These are phyloP conservation scores for Chrysolina americana DNA, from an alignment of 2,888 invertebrate genomes.

Conservation along the genomic window DNA sequence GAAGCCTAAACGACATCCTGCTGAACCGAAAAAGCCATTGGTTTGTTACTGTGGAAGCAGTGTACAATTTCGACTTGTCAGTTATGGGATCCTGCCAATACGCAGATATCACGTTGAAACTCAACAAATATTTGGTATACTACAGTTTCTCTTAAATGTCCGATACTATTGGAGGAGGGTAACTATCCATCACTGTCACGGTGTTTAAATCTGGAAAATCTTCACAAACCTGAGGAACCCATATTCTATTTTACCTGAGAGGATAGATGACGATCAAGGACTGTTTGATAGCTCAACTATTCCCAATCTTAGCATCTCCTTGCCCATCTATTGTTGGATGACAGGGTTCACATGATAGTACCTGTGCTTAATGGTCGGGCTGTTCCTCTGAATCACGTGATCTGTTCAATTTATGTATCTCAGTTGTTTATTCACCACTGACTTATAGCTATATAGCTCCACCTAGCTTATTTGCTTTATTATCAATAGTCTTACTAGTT, in stretches of 20 bases:
- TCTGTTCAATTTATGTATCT: background rate
- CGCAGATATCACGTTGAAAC: constrained; percentile 40
- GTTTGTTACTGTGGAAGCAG: constrained; percentile 35
- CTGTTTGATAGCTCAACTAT: constrained; percentile 58
- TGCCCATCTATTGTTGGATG: constrained; percentile 43
- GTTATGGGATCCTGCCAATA: constrained; percentile 40
- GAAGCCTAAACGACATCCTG: constrained; percentile 54
- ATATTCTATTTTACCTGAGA: constrained; percentile 48
- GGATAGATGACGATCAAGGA: constrained; percentile 58
- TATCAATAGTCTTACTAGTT: too few species aligned
- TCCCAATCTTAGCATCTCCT: constrained; percentile 55
- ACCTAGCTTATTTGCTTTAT: too few species aligned
- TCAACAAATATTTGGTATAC: constrained; percentile 48
- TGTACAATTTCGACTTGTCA: constrained; percentile 22
- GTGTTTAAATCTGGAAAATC: constrained; percentile 47
- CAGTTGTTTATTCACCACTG: background rate
- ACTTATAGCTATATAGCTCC: too few species aligned
- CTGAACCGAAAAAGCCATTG: constrained; percentile 36
- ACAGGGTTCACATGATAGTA: constrained; percentile 50
- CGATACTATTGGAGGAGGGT: constrained; percentile 54
- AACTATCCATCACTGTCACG: constrained; percentile 54
- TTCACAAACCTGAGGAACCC: constrained; percentile 14
- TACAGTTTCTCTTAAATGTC: constrained; percentile 54
- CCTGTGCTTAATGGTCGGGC: constrained; percentile 46
- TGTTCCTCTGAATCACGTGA: constrained; percentile 28